Evolutionary conservation across 1,140 invertebrate genomes (phyloP), one percentile per base, ranked within the genome.

Genomic region (Centruroides sculpturatus): DNA sequence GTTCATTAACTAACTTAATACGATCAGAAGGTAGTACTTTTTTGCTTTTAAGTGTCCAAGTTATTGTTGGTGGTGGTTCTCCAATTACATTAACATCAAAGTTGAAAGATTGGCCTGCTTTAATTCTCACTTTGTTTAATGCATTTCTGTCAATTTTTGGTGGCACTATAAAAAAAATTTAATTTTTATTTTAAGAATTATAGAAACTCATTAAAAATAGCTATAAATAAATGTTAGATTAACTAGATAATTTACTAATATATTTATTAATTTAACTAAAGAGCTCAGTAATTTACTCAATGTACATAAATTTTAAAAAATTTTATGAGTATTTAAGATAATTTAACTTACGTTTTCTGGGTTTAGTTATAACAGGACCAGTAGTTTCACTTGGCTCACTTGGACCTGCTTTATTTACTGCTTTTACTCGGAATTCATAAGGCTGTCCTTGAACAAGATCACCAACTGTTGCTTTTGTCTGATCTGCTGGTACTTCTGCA

Each of bases 1-100:
- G 89, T 66, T 66, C 71, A 53, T 73, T 70, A 48, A 58, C 62
- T 11, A 65, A 9, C 13, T 65, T 65, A 78, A 71, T 68, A 66
- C 69, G 67, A 10, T 71, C 66, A 35, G 10, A 36, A 13, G 52
- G 65, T 63, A 49, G 66, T 51, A 66, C 49, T n/a, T 61, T 64
- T 50, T 60, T 63, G 3, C 82, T 81, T 36, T 83, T 80, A 5
- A 82, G 73, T 56, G 76, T 78, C 93, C 93, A 97, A 59, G 81
- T 83, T 10, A 89, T 88, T 69, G 86, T 84, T n/a, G 93, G 93
- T 73, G 92, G 87, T 2, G 93, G 93, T 74, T 96, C 92, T 71
- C 92, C 92, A 61, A 85, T 89, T 67, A 90, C 95, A 70, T 92
- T 92, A 50, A 97, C 90, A 68, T 96, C 92, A 69, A 86, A 92